These are phyloP conservation scores for Seriola dumerili DNA, from an alignment of 2,113 vertebrate genomes.

Conservation along the genomic window DNA sequence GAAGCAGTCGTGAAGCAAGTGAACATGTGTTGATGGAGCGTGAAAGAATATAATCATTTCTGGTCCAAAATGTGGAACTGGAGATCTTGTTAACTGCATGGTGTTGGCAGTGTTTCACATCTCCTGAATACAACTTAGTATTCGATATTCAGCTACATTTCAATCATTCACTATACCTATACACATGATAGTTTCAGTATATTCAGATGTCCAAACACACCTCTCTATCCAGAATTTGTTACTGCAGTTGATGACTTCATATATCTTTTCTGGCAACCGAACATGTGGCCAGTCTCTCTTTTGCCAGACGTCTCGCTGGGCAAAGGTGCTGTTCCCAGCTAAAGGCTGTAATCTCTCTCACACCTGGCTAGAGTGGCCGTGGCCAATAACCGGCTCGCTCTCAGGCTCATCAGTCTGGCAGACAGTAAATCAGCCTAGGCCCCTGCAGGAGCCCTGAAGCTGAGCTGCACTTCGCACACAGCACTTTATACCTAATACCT, in stretches of 20 bases:
- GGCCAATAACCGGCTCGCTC: constrained; percentile 58
- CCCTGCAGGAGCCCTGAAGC: constrained; percentile 58
- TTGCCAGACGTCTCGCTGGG: constrained; percentile 57
- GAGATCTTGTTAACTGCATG: constrained; percentile 15
- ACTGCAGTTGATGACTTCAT: constrained; percentile 22
- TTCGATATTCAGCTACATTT: neutral
- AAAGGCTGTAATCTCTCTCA: constrained; percentile 66
- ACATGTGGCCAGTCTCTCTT: constrained; percentile 37
- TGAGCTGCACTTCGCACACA: constrained; percentile 46
- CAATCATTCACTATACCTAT: neutral
- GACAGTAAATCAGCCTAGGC: constrained; percentile 56
- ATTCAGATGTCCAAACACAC: neutral
- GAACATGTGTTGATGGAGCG: constrained; percentile 12
- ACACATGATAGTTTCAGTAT: constrained; percentile 5
- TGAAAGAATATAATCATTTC: neutral
- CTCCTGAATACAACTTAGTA: neutral
- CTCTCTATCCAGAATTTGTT: constrained; percentile 1
- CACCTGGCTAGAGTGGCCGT: constrained; percentile 48
- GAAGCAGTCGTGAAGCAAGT: constrained; percentile 3
- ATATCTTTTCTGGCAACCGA: constrained; percentile 30
- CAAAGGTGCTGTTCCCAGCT: constrained; percentile 62
- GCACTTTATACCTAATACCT: constrained; percentile 35
- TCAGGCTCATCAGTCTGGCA: constrained; percentile 68
- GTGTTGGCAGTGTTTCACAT: neutral
- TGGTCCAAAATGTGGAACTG: constrained; percentile 12